Evolutionary conservation across 1,140 invertebrate species (phyloP).

Genomic region (Andricus grossulariae): DNA sequence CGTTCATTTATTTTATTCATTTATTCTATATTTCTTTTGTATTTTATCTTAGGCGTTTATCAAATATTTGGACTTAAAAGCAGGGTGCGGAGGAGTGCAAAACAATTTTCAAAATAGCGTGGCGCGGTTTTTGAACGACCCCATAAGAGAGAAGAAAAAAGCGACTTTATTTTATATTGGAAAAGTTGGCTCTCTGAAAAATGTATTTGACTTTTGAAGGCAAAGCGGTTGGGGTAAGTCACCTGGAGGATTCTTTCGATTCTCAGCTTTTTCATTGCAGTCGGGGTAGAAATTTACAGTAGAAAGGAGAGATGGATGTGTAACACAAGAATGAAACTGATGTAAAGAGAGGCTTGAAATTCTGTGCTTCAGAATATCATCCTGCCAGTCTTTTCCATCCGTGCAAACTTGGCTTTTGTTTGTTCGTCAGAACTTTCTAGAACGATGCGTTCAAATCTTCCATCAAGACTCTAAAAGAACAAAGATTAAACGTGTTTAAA

Average conservation of each 20-base stretch:
- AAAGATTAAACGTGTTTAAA: neutral
- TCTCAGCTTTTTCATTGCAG: conserved; percentile 16
- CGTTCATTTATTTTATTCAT: too few relatives aligned
- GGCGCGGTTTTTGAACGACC: too few relatives aligned
- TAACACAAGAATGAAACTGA: conserved; percentile 14
- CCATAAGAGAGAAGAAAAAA: too few relatives aligned
- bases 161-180: neutral
- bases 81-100: too few relatives aligned
- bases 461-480: neutral
- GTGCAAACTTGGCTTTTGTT: neutral
- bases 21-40: too few relatives aligned
- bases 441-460: neutral
- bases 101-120: too few relatives aligned
- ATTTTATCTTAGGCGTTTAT: too few relatives aligned
- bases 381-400: neutral
- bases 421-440: neutral
- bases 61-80: too few relatives aligned
- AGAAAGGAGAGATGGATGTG: conserved; percentile 30
- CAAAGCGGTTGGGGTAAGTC: neutral
- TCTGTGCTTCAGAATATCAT: neutral
- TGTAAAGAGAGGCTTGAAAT: neutral
- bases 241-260: neutral
- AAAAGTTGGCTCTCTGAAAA: neutral
- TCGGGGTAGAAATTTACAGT: conserved; percentile 32
- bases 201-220: neutral